A percentile compares a stretch with the other conserved stretches of the same genome.
Conservation (phyloP, 2,797 vertebrate species). For the Megaceryle alcyon region DNA sequence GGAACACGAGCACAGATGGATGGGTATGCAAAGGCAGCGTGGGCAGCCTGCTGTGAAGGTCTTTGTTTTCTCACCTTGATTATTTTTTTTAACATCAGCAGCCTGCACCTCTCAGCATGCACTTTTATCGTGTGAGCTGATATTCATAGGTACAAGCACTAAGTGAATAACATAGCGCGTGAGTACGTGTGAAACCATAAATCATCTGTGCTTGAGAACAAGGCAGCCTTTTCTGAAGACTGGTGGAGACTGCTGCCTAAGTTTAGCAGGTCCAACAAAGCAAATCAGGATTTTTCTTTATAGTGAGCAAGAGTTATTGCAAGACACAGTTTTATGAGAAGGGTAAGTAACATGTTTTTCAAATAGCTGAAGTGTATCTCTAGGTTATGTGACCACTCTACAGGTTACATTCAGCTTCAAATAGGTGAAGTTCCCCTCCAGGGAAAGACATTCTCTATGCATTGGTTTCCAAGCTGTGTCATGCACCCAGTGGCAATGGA, state of each 20-base stretch:
- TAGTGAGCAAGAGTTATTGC: neutral
- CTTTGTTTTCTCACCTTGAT: neutral
- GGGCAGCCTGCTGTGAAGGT: neutral
- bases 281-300: constrained; percentile 4
- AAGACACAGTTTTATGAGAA: constrained; percentile 18
- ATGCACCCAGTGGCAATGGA: neutral
- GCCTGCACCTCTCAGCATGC: neutral
- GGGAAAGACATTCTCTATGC: neutral
- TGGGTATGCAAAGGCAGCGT: neutral
- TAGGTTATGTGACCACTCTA: neutral
- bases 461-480: neutral
- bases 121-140: neutral
- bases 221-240: constrained; percentile 59
- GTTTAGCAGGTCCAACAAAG: constrained; percentile 24
- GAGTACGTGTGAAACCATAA: constrained; percentile 58
- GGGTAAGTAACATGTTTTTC: neutral
- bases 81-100: constrained; percentile 21
- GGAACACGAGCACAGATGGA: neutral
- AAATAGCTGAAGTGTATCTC: neutral
- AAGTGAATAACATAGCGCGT: constrained; percentile 50
- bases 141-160: constrained; percentile 40
- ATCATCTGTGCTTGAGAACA: constrained; percentile 46
- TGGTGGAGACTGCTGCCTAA: constrained; percentile 39
- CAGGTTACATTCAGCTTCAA: neutral
- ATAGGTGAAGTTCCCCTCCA: neutral